These are phyloP conservation scores for Crenuchus spilurus DNA, from an alignment of 2,797 vertebrate species.

Conservation along the genomic window DNA sequence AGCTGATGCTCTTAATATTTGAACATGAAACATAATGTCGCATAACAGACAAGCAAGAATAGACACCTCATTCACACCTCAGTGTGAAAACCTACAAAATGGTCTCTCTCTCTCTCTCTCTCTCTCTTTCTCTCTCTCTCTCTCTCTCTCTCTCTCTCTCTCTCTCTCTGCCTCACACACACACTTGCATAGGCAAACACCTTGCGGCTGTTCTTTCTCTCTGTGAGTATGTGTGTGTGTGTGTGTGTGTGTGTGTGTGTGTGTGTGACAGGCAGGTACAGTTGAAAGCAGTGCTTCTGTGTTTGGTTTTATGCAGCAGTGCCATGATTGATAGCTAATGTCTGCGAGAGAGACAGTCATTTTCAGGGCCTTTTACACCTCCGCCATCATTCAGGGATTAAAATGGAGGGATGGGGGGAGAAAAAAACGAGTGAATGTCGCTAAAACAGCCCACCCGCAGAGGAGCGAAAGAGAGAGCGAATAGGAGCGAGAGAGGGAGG, in stretches of 20 bases:
- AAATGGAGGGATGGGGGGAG: constrained; percentile 55
- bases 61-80: constrained; percentile 48
- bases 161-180: neutral
- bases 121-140: constrained; percentile 6
- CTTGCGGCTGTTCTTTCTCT: constrained; percentile 25
- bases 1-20: constrained; percentile 52
- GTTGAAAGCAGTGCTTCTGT: constrained; percentile 13
- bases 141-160: neutral
- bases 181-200: constrained; percentile 14
- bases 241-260: constrained; percentile 24
- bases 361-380: constrained; percentile 52
- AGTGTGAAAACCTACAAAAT: constrained; percentile 46
- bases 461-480: constrained; percentile 1
- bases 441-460: constrained; percentile 45
- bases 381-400: constrained; percentile 58
- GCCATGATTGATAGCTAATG: constrained; percentile 74
- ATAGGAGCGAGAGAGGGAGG: neutral
- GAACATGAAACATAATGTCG: constrained; percentile 45
- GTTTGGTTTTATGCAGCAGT: constrained; percentile 51
- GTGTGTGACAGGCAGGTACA: constrained; percentile 37
- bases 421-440: constrained; percentile 31
- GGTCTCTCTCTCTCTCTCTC: constrained; percentile 18
- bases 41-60: constrained; percentile 33
- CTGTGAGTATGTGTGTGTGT: neutral
- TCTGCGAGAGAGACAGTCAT: constrained; percentile 74